Conservation (phyloP, 92 coral and sea anemone species). For the Galaxea fascicularis region DNA sequence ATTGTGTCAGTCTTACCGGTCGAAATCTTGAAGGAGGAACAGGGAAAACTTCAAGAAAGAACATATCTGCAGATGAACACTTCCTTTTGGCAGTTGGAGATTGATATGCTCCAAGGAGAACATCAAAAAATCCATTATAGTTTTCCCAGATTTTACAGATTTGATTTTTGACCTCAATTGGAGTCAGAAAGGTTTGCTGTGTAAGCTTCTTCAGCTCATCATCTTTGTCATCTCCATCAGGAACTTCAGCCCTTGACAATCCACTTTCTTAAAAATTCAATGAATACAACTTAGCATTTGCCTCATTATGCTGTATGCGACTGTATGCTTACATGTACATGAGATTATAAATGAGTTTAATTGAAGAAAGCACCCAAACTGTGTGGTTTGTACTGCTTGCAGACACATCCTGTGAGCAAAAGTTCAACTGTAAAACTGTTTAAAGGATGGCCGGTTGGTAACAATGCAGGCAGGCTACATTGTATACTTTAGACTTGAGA, state of each 20-base stretch:
- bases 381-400: too few relatives aligned
- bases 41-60: conserved; percentile 89
- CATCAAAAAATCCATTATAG: conserved; percentile 78
- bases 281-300: too few relatives aligned
- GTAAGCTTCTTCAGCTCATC: conserved; percentile 67
- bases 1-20: conserved; percentile 75
- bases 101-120: conserved; percentile 85
- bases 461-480: too few relatives aligned
- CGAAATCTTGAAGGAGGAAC: conserved; percentile 98
- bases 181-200: conserved; percentile 79
- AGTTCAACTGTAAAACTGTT: too few relatives aligned
- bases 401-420: too few relatives aligned
- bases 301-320: too few relatives aligned
- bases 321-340: not conserved
- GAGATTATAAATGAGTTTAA: not conserved
- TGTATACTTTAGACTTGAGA: too few relatives aligned
- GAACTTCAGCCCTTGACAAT: not conserved
- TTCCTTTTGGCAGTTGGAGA: conserved; percentile 84
- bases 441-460: too few relatives aligned
- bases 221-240: not conserved
- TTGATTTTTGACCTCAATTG: conserved; percentile 86
- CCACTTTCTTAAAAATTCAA: conserved; percentile 4
- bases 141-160: conserved; percentile 77
- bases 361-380: too few relatives aligned
- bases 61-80: conserved; percentile 81